Percentiles rank a stretch among this genome's conserved stretches.
Evolutionary conservation across 2,888 invertebrate species (phyloP).

Genomic region (Cheilosia impressa): DNA sequence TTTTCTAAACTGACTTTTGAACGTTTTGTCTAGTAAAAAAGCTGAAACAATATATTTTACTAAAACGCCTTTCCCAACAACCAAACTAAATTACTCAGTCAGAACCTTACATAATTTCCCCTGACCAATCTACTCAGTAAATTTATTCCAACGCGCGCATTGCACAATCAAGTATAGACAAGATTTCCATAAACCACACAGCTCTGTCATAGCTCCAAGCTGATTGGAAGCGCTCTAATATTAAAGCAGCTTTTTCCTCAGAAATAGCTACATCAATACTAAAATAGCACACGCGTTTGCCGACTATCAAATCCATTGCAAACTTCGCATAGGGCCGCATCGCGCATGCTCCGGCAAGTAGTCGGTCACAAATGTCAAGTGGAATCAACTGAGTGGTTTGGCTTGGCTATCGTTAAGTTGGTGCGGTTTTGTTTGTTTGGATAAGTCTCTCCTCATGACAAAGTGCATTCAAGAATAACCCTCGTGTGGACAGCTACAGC

Average conservation of each 20-base stretch:
- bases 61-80: too few relatives aligned
- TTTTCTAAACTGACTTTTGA: too few relatives aligned
- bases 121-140: background rate
- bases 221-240: background rate
- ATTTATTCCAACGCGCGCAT: background rate
- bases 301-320: background rate
- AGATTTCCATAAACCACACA: background rate
- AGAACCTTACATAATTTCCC: too few relatives aligned
- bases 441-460: too few relatives aligned
- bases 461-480: slow-evolving; percentile 1
- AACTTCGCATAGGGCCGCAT: slow-evolving; percentile 15
- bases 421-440: background rate
- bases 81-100: too few relatives aligned
- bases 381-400: slow-evolving; percentile 1
- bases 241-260: background rate
- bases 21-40: too few relatives aligned
- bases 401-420: background rate
- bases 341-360: slow-evolving; percentile 30
- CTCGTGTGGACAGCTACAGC: background rate
- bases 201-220: background rate
- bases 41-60: too few relatives aligned
- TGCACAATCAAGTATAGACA: background rate
- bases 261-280: background rate
- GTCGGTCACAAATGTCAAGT: slow-evolving; percentile 35
- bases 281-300: slow-evolving; percentile 1